phyloP scores from a whole-genome alignment of 2,113 vertebrate genomes.

The Ariopsis seemanni region DNA sequence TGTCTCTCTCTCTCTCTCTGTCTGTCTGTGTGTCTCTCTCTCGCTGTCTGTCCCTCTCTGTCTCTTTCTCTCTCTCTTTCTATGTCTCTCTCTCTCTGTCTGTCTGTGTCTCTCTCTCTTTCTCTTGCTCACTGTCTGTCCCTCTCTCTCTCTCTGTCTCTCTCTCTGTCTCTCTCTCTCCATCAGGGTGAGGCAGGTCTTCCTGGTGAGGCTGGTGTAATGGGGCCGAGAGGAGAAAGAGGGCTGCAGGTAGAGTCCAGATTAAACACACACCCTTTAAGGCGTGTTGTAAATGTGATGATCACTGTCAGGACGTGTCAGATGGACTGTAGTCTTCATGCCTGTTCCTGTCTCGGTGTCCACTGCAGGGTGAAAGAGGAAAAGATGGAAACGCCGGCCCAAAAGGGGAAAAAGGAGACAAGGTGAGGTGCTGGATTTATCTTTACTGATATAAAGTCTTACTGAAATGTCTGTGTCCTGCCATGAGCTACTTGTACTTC shows the following conservation, averaged over 20 bases:
- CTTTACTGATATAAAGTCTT: not conserved
- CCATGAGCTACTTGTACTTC: not conserved
- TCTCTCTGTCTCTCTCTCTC: not conserved
- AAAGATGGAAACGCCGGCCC: conserved; percentile 62
- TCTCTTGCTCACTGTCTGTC: too few relatives aligned
- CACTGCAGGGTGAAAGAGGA: conserved; percentile 72
- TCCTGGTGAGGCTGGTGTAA: conserved; percentile 64
- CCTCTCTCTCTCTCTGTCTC: too few relatives aligned
- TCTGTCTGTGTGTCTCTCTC: too few relatives aligned
- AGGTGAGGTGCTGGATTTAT: conserved; percentile 61
- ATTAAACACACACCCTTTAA: not conserved
- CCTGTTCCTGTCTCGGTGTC: not conserved
- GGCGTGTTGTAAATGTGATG: not conserved
- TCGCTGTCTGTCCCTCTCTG: too few relatives aligned
- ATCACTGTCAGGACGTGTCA: not conserved
- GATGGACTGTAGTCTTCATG: not conserved
- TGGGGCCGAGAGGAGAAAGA: conserved; percentile 69
- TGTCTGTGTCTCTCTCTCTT: too few relatives aligned
- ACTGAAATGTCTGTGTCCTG: not conserved
- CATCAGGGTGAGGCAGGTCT: conserved; percentile 71
- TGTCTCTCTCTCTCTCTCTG: too few relatives aligned
- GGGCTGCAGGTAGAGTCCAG: conserved; percentile 50
- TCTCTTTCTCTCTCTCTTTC: too few relatives aligned
- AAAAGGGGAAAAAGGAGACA: conserved; percentile 76
- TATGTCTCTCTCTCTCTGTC: too few relatives aligned